Evolutionary conservation across 2,797 vertebrate species (phyloP).

Genomic region (Sebastes itinus): DNA sequence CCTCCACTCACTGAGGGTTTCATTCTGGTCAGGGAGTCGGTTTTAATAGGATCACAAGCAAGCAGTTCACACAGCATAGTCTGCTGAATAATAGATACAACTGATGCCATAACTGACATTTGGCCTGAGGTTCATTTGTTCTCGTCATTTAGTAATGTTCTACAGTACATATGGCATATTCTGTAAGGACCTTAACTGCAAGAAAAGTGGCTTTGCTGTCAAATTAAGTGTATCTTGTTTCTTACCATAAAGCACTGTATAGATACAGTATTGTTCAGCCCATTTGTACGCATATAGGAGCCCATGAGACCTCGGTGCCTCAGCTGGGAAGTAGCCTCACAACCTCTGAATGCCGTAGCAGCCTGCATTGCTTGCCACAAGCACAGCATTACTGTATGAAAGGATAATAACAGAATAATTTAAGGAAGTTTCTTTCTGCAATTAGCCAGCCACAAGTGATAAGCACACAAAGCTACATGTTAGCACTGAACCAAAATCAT

Average conservation of each 20-base stretch:
- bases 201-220: background rate
- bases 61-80: too few relatives aligned
- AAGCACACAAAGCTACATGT: too few relatives aligned
- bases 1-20: background rate
- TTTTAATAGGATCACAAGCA: background rate
- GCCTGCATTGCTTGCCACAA: background rate
- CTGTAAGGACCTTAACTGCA: background rate
- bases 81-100: too few relatives aligned
- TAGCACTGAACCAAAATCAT: too few relatives aligned
- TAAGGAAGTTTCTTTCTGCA: background rate
- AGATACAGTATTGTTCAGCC: background rate
- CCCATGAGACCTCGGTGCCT: background rate
- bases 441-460: background rate
- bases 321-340: background rate
- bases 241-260: background rate
- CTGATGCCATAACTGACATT: too few relatives aligned
- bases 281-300: background rate
- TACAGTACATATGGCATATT: background rate
- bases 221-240: background rate
- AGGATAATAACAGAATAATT: background rate
- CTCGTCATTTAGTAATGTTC: background rate
- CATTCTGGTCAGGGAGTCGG: background rate
- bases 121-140: too few relatives aligned
- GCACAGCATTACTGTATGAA: background rate
- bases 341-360: background rate